Conservation (phyloP, 2,888 invertebrate species). For the Pheosia tremula region DNA sequence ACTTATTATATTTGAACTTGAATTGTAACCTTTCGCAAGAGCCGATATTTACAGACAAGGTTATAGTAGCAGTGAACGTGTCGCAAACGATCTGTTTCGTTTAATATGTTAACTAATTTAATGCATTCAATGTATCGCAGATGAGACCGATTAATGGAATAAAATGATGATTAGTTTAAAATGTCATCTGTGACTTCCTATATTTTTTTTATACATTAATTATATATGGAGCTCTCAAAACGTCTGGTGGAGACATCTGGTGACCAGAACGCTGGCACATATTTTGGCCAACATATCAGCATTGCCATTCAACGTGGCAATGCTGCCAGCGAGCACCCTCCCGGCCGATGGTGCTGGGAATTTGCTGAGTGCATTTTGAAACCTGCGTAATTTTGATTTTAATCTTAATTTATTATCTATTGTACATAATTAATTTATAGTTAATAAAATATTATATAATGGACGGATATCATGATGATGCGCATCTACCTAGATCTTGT, state of each 20-base stretch:
- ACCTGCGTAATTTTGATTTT: too few species aligned
- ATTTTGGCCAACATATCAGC: conserved; percentile 15
- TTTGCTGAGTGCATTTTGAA: too few species aligned
- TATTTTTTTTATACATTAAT: too few species aligned
- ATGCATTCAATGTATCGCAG: background rate
- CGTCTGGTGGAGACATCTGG: too few species aligned
- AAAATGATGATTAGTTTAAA: background rate
- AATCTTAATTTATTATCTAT: too few species aligned
- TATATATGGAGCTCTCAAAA: too few species aligned
- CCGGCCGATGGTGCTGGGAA: too few species aligned
- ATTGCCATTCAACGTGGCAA: conserved; percentile 13
- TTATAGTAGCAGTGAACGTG: conserved; percentile 13
- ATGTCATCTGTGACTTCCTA: background rate
- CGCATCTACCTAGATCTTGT: too few species aligned
- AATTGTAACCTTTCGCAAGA: conserved; percentile 19
- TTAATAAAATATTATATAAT: too few species aligned
- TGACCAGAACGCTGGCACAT: too few species aligned
- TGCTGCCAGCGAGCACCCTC: conserved; percentile 1
- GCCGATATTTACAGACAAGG: conserved; percentile 25
- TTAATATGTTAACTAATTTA: background rate
- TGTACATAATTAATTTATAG: too few species aligned
- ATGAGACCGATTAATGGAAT: background rate
- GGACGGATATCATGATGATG: too few species aligned
- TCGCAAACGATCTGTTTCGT: conserved; percentile 3
- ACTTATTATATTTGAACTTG: conserved; percentile 12